Percentiles rank a stretch among this genome's conserved stretches.
phyloP scores from a whole-genome alignment of 37 sponge, comb jelly and placozoan genomes.

The Corticium candelabrum region DNA sequence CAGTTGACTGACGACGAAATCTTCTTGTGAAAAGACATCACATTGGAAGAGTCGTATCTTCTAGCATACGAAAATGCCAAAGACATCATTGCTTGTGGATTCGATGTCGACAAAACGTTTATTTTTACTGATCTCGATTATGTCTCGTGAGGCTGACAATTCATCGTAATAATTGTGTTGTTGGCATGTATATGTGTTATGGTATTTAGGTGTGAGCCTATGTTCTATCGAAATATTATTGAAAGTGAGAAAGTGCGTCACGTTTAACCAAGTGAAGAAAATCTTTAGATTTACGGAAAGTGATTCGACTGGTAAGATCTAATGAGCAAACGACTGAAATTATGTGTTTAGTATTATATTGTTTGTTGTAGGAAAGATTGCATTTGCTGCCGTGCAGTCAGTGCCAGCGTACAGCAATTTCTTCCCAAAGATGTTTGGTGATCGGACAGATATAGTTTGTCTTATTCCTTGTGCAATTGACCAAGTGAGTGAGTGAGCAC shows the following conservation, averaged over 20 bases:
- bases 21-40: constrained; percentile 93
- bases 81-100: constrained; percentile 97
- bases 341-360: no score
- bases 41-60: constrained; percentile 79
- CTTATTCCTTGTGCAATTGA: constrained; percentile 99
- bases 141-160: constrained; percentile 43
- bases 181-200: neutral
- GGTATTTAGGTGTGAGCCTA: constrained; percentile 28
- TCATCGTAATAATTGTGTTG: neutral
- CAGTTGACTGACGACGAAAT: constrained; percentile 99
- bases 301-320: constrained; percentile 79
- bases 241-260: constrained; percentile 88
- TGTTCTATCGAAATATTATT: constrained; percentile 72
- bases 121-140: constrained; percentile 97
- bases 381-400: constrained; percentile 93
- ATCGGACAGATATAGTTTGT: constrained; percentile 69
- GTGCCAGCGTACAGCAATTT: constrained; percentile 87
- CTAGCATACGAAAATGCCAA: constrained; percentile 92
- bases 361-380: constrained; percentile 55
- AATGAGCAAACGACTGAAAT: no score
- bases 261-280: constrained; percentile 87
- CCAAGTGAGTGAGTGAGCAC: constrained; percentile 49
- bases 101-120: constrained; percentile 92
- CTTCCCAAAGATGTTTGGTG: constrained; percentile 92
- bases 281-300: constrained; percentile 93